Base-by-base conservation (phyloP, 37 sponge, comb jelly and placozoan genomes). In the Aphrocallistes beatrix region DNA sequence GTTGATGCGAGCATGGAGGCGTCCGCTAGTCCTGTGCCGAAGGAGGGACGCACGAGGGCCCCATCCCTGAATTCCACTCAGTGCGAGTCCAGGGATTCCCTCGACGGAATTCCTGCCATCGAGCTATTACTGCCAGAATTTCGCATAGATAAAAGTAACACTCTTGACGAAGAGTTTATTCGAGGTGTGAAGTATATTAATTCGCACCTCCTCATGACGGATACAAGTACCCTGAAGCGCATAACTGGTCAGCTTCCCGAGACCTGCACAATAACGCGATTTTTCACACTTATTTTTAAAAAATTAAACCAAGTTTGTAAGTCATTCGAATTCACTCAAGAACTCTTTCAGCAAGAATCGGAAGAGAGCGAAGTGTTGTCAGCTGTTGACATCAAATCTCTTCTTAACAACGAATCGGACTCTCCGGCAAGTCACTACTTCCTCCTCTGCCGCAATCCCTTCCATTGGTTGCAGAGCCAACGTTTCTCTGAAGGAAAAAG, bases 301-400 rank as follows among this genome's bases (percentile, higher is more conserved):
- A 19, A 60, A 25, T 32, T 60, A 6, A 60, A 60, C 75, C 75
- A 3, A 60, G n/a, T 60, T 13, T 60, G 75, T 60, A 19, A 30
- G 28, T 60, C 75, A 19, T 60, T 60, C n/a, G 75, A 60, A 60
- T 60, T 60, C 75, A 60, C 75, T 21, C 75, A 60, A 60, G 75
- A 60, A 25, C 34, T 60, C 32, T 60, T 60, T 30, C 75, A 60
- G 34, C 25, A 60, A 60, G 75, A 60, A 32, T 60, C 75, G n/a
- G 32, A 60, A 60, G 34, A 28, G 3, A 60, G 3, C 34, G n/a
- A 60, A 8, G 6, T 1, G 10, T 60, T 25, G 10, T 60, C 10
- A 8, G n/a, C 1, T 19, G n/a, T 60, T 19, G 21, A 60, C 21
- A 60, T 60, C 8, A 60, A 28, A 25, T 60, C 75, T 60, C 8